Conservation (phyloP, 2,888 invertebrate genomes). For the Hyposoter dolosus region DNA sequence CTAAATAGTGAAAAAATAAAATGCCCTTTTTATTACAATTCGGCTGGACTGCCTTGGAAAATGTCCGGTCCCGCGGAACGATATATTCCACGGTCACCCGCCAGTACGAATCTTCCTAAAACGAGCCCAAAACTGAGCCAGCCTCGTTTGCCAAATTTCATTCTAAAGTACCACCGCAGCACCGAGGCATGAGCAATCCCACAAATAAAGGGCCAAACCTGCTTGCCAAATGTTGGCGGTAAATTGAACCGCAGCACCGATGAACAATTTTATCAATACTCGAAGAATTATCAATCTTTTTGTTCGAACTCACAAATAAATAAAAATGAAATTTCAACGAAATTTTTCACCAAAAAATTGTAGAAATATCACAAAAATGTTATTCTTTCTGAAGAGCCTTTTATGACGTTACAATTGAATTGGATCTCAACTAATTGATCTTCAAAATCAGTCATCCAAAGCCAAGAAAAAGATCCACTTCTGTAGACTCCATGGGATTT, state of each 20-base stretch:
- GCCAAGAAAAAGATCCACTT: background rate
- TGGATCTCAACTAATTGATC: background rate
- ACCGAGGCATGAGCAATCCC: conserved; percentile 8
- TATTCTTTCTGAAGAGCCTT: background rate
- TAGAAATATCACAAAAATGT: too few relatives aligned
- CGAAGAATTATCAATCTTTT: background rate
- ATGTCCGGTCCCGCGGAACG: background rate
- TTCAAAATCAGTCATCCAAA: conserved; percentile 11
- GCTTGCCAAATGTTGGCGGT: conserved; percentile 36
- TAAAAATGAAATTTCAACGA: background rate
- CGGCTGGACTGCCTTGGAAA: background rate
- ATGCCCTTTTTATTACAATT: too few relatives aligned
- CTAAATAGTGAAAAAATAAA: too few relatives aligned
- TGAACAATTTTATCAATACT: conserved; percentile 25
- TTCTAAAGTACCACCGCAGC: background rate
- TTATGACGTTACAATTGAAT: background rate
- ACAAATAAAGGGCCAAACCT: conserved; percentile 36
- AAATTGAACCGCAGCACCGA: background rate
- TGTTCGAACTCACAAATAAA: background rate
- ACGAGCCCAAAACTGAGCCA: background rate
- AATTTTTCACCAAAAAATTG: background rate
- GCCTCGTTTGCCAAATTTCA: background rate
- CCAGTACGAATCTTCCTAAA: background rate
- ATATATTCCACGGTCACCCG: background rate
- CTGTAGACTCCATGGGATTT: conserved; percentile 43